Evolutionary conservation across 2,113 vertebrate genomes (phyloP).

Genomic region (Rhineura floridana): DNA sequence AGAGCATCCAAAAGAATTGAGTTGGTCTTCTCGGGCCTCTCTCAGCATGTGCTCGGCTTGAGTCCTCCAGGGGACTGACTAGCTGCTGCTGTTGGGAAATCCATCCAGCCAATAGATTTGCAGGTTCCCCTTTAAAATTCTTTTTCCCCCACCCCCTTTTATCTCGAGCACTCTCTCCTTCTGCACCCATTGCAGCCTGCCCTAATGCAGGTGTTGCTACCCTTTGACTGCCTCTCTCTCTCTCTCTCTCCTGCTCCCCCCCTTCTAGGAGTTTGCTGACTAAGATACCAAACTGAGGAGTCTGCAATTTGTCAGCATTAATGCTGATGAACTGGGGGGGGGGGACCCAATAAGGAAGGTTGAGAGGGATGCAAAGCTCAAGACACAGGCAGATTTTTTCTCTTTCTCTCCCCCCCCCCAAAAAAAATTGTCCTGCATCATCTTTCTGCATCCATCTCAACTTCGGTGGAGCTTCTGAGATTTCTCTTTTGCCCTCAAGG

Average conservation of each 20-base stretch:
- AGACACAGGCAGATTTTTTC: not conserved
- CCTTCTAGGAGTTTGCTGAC: conserved; percentile 1
- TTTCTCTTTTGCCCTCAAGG: conserved; percentile 1
- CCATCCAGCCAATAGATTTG: not conserved
- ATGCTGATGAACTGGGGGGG: not conserved
- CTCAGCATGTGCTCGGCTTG: too few relatives aligned
- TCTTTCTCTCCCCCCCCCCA: not conserved
- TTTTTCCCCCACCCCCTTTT: too few relatives aligned
- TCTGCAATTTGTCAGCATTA: not conserved
- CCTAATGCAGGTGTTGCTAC: not conserved
- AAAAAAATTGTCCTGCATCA: not conserved
- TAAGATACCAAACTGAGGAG: not conserved
- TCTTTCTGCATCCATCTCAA: not conserved
- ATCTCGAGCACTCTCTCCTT: not conserved
- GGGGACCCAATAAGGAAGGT: not conserved
- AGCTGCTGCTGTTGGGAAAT: not conserved
- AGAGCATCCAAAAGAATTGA: too few relatives aligned
- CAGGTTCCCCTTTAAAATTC: conserved; percentile 10
- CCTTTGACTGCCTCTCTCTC: fast-evolving
- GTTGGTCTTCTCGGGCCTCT: too few relatives aligned
- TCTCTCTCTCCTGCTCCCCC: too few relatives aligned
- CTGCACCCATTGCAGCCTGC: not conserved
- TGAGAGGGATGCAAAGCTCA: not conserved
- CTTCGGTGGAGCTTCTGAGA: not conserved
- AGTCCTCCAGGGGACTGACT: not conserved